Conservation (phyloP, 2,113 vertebrate genomes). For the Cephalopholis sonnerati region DNA sequence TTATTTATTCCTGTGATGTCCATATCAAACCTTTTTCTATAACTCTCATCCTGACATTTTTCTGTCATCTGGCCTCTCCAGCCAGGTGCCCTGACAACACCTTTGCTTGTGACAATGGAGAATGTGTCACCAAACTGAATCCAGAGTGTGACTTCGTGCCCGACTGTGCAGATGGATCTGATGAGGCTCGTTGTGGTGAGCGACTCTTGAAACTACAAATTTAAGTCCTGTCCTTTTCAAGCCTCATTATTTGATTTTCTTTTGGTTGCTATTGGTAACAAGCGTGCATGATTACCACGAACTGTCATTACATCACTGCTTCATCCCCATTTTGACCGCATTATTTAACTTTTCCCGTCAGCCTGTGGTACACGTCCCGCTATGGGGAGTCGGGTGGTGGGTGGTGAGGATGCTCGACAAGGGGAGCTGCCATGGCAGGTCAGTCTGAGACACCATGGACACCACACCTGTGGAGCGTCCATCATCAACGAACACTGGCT, state of each 20-base stretch:
- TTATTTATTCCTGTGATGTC: background rate
- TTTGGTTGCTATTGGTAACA: background rate
- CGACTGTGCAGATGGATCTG: constrained; percentile 87
- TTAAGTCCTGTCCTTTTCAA: background rate
- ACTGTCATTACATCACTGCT: background rate
- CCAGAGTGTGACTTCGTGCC: constrained; percentile 84
- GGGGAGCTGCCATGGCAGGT: constrained; percentile 98
- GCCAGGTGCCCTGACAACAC: constrained; percentile 82
- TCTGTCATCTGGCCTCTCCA: constrained; percentile 48
- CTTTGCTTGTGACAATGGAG: constrained; percentile 85
- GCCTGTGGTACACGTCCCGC: constrained; percentile 90
- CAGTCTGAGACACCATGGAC: constrained; percentile 88
- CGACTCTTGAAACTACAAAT: constrained; percentile 13
- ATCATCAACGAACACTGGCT: constrained; percentile 89
- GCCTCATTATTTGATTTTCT: background rate
- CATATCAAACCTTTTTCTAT: background rate
- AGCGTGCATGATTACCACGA: too few species aligned
- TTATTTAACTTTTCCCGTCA: constrained; percentile 59
- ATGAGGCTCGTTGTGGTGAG: constrained; percentile 88
- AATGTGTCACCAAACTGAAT: constrained; percentile 87
- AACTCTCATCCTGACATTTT: background rate
- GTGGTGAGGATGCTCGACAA: constrained; percentile 86
- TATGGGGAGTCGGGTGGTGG: constrained; percentile 90
- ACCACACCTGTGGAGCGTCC: constrained; percentile 92
- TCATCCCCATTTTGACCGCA: background rate